phyloP scores from a whole-genome alignment of 2,113 vertebrate genomes.

The Rhombomys opimus region DNA sequence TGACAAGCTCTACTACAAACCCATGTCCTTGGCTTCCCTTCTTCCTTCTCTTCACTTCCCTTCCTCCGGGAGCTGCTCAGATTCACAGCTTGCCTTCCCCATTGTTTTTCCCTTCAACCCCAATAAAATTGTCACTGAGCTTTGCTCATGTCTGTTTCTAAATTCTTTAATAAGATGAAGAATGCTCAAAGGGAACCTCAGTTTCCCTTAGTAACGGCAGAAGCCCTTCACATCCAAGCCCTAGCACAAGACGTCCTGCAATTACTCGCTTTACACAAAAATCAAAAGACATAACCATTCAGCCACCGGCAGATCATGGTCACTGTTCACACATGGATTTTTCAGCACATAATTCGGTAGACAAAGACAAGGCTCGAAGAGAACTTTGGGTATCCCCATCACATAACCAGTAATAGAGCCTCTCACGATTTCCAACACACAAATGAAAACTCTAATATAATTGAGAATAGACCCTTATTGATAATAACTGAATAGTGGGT shows the following conservation, averaged over 20 bases:
- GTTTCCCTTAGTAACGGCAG: neutral
- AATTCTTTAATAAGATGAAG: neutral
- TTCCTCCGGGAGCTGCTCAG: neutral
- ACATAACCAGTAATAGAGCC: neutral
- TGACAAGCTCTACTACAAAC: neutral
- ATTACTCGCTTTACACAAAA: slow-evolving; percentile 15
- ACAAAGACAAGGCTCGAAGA: neutral
- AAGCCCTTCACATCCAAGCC: neutral
- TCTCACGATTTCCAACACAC: neutral
- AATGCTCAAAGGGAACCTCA: neutral
- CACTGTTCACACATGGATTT: neutral
- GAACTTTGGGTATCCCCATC: neutral
- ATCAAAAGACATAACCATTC: neutral
- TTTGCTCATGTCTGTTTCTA: neutral
- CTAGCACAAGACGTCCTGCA: neutral
- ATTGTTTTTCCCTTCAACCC: neutral
- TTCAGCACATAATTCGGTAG: neutral
- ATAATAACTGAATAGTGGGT: neutral
- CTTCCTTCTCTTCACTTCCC: neutral
- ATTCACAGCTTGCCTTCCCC: neutral
- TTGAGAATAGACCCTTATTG: neutral
- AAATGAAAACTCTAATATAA: neutral
- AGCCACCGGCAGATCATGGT: neutral
- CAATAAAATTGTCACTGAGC: neutral
- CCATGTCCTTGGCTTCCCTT: neutral